Evolutionary conservation across 2,888 invertebrate species (phyloP).

Genomic region (Incurvaria masculella): DNA sequence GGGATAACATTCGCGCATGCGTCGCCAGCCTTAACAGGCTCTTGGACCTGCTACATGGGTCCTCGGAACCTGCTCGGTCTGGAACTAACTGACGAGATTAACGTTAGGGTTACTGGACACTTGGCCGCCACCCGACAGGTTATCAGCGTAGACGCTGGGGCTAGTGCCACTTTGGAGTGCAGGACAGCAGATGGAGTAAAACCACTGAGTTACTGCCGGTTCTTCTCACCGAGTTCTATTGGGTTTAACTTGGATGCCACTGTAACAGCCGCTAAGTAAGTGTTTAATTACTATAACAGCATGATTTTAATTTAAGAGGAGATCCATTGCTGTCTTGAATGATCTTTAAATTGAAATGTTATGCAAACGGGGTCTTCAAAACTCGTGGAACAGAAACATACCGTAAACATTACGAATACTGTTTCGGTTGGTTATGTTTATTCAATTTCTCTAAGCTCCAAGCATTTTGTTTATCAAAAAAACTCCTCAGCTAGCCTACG

Average conservation of each 20-base stretch:
- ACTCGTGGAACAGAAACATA: too few relatives aligned
- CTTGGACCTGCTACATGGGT: constrained; percentile 52
- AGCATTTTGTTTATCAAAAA: too few relatives aligned
- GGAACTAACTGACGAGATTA: constrained; percentile 31
- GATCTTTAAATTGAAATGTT: too few relatives aligned
- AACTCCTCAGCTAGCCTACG: too few relatives aligned
- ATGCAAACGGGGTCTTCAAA: too few relatives aligned
- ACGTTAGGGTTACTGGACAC: constrained; percentile 42
- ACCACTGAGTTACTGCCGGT: constrained; percentile 48
- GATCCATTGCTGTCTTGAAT: too few relatives aligned
- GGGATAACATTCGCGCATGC: constrained; percentile 37
- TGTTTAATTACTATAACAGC: constrained; percentile 14
- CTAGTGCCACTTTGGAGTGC: constrained; percentile 33
- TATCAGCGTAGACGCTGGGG: constrained; percentile 22
- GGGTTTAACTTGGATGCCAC: constrained; percentile 41
- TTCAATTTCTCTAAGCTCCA: too few relatives aligned
- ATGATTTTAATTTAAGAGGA: too few relatives aligned
- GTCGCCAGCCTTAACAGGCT: constrained; percentile 29
- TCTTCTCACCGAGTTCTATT: constrained; percentile 32
- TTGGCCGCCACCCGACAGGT: constrained; percentile 32
- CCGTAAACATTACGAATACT: too few relatives aligned
- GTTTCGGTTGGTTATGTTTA: too few relatives aligned
- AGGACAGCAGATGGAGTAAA: constrained; percentile 36
- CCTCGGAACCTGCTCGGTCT: constrained; percentile 28
- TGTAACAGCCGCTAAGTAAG: constrained; percentile 37